These are phyloP conservation scores for Melospiza melodia DNA, from an alignment of 2,113 vertebrate genomes.

Conservation along the genomic window DNA sequence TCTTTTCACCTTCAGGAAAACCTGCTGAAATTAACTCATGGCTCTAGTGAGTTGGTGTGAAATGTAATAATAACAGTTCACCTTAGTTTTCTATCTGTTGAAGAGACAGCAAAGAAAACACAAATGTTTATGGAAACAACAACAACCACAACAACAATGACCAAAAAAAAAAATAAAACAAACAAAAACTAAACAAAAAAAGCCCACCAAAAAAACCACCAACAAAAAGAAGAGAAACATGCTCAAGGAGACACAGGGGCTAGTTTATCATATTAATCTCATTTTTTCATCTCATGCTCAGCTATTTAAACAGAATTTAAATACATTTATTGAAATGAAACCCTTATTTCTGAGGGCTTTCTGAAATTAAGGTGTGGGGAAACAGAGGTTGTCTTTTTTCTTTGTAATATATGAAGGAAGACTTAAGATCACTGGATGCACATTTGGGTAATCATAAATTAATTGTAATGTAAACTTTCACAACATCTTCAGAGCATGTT, in stretches of 20 bases:
- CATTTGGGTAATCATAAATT: conserved; percentile 69
- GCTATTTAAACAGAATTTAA: conserved; percentile 36
- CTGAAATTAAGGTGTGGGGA: conserved; percentile 11
- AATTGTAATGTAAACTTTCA: conserved; percentile 69
- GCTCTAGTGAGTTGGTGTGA: conserved; percentile 47
- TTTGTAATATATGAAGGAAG: conserved; percentile 40
- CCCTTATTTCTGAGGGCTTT: not conserved
- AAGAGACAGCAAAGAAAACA: not conserved
- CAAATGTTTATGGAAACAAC: not conserved
- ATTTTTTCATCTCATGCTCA: not conserved
- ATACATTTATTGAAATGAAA: conserved; percentile 11
- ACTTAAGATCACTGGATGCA: conserved; percentile 53
- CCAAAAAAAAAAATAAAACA: too few species aligned
- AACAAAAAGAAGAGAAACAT: not conserved
- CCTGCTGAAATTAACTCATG: conserved; percentile 37
- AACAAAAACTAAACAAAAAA: not conserved
- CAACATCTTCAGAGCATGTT: conserved; percentile 62
- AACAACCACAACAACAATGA: not conserved
- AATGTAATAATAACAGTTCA: not conserved
- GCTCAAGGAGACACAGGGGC: not conserved
- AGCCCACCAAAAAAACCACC: not conserved
- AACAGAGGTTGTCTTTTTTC: conserved; percentile 32
- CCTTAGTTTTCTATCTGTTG: not conserved
- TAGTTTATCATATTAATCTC: conserved; percentile 9
- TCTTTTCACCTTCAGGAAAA: conserved; percentile 47